phyloP scores from a whole-genome alignment of 2,113 vertebrate genomes.

The Pseudonaja textilis region DNA sequence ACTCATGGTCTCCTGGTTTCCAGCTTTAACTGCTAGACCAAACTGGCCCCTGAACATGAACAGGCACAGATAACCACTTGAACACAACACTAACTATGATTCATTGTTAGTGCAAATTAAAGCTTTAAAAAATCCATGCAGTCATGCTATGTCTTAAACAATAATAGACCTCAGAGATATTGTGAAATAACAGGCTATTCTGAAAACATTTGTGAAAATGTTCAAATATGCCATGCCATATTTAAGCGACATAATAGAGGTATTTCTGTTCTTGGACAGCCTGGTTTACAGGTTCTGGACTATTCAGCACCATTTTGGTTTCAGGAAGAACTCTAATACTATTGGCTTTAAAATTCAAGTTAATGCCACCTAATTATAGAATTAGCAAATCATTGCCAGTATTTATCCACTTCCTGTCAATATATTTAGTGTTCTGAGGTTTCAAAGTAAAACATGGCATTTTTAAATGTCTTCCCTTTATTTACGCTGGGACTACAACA shows the following conservation, averaged over 20 bases:
- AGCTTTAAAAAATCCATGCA: neutral
- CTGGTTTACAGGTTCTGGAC: slow-evolving; percentile 34
- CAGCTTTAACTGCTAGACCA: neutral
- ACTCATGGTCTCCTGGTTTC: neutral
- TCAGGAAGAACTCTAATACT: neutral
- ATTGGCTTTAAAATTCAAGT: slow-evolving; percentile 28
- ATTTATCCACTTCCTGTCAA: slow-evolving; percentile 60
- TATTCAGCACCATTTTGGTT: slow-evolving; percentile 27
- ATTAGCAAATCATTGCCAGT: slow-evolving; percentile 45
- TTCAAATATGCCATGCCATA: slow-evolving; percentile 39
- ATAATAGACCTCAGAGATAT: slow-evolving; percentile 46
- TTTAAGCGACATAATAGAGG: slow-evolving; percentile 11
- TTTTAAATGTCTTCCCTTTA: slow-evolving; percentile 68
- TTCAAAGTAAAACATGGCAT: slow-evolving; percentile 66
- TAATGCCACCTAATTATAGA: slow-evolving; percentile 46
- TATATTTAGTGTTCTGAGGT: slow-evolving; percentile 55
- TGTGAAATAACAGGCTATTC: slow-evolving; percentile 41
- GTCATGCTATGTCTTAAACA: slow-evolving; percentile 8
- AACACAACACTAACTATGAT: neutral
- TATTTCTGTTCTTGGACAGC: slow-evolving; percentile 38
- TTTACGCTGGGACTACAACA: slow-evolving; percentile 79
- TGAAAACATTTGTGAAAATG: slow-evolving; percentile 55
- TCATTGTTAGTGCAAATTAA: neutral
- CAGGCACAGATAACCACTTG: neutral
- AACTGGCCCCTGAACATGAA: neutral